phyloP scores from a whole-genome alignment of 2,113 vertebrate genomes.

The Chionis minor region DNA sequence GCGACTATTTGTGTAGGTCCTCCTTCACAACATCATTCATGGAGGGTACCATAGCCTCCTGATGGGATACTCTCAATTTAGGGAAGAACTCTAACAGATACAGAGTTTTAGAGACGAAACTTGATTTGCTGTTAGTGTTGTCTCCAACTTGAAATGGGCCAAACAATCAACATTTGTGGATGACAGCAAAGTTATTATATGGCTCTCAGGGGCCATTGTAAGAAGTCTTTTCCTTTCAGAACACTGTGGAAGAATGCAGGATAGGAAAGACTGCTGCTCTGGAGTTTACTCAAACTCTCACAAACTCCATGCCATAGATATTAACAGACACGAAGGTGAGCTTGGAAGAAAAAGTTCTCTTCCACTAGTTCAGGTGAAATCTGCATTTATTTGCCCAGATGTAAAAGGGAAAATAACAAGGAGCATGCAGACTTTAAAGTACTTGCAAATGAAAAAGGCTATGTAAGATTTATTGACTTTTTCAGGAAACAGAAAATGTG shows the following conservation, averaged over 20 bases:
- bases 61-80: neutral
- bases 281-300: neutral
- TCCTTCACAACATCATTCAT: neutral
- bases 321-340: neutral
- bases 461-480: neutral
- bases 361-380: neutral
- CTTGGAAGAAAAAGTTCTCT: neutral
- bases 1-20: neutral
- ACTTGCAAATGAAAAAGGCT: neutral
- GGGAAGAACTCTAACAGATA: neutral
- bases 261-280: neutral
- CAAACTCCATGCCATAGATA: neutral
- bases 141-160: neutral
- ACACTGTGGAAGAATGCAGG: neutral
- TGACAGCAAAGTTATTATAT: neutral
- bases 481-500: neutral
- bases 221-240: neutral
- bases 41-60: neutral
- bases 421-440: neutral
- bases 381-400: neutral
- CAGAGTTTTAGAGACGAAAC: neutral
- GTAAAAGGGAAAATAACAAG: neutral
- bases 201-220: neutral
- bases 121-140: neutral
- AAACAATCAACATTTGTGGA: neutral